These are phyloP conservation scores for Phalera bucephala DNA, from an alignment of 2,888 invertebrate species.

Conservation along the genomic window DNA sequence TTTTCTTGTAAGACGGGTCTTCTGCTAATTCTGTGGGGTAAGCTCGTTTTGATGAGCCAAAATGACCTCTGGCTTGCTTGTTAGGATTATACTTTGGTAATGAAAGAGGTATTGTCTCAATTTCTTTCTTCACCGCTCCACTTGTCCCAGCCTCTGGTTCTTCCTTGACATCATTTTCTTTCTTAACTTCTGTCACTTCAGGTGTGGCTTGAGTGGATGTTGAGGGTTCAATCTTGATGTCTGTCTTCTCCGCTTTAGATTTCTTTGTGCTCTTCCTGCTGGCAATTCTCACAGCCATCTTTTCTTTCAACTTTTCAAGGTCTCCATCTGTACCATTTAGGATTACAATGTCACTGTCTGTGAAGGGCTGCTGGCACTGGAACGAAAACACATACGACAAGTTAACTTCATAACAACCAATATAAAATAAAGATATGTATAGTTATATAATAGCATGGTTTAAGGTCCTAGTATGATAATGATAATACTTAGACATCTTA, in stretches of 20 bases:
- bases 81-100: constrained; percentile 73
- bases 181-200: constrained; percentile 30
- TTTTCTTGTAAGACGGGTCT: constrained; percentile 89
- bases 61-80: constrained; percentile 66
- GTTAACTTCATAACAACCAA: no score
- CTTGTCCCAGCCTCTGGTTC: constrained; percentile 57
- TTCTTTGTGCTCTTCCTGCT: constrained; percentile 88
- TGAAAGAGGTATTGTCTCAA: constrained; percentile 71
- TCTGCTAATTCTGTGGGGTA: constrained; percentile 62
- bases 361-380: constrained; percentile 91
- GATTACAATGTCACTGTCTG: constrained; percentile 91
- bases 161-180: constrained; percentile 57
- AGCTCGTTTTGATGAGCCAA: constrained; percentile 70
- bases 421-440: constrained; percentile 12
- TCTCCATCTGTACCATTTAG: constrained; percentile 94
- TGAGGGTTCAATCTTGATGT: constrained; percentile 46
- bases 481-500: no score
- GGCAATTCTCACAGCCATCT: constrained; percentile 86
- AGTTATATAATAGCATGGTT: no score
- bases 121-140: constrained; percentile 60
- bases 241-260: constrained; percentile 53
- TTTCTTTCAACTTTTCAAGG: constrained; percentile 83
- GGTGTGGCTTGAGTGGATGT: constrained; percentile 18
- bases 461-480: no score
- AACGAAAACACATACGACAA: no score